Evolutionary conservation across 2,888 invertebrate genomes (phyloP).

Genomic region (Priocnemis perturbator): DNA sequence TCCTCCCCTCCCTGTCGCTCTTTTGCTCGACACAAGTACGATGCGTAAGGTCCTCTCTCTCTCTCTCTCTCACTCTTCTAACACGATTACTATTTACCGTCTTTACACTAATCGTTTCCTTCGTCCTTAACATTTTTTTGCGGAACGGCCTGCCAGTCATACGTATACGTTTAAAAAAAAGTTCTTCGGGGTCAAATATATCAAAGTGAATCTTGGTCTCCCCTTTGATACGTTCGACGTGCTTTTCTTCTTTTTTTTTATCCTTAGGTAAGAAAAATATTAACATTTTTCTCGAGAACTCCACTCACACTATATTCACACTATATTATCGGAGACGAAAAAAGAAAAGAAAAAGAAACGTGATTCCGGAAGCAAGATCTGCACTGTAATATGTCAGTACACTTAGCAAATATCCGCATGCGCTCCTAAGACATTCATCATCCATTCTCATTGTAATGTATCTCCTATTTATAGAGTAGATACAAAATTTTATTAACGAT

Average conservation of each 20-base stretch:
- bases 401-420: constrained; percentile 35
- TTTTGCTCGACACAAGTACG: too few species aligned
- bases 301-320: constrained; percentile 44
- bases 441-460: constrained; percentile 23
- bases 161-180: constrained; percentile 31
- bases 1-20: too few species aligned
- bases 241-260: constrained; percentile 11
- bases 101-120: constrained; percentile 42
- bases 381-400: constrained; percentile 44
- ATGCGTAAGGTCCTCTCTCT: too few species aligned
- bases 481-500: constrained; percentile 56
- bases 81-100: constrained; percentile 26
- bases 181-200: constrained; percentile 36
- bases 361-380: constrained; percentile 52
- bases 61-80: too few species aligned
- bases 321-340: constrained; percentile 43
- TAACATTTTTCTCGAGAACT: constrained; percentile 49
- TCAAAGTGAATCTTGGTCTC: constrained; percentile 30
- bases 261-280: constrained; percentile 55
- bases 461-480: constrained; percentile 53
- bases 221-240: constrained; percentile 44
- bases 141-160: constrained; percentile 25
- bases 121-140: too few species aligned
- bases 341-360: constrained; percentile 39
- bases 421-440: constrained; percentile 38